Conservation (phyloP, 1,140 invertebrate genomes). For the Panagrolaimus sp. region DNA sequence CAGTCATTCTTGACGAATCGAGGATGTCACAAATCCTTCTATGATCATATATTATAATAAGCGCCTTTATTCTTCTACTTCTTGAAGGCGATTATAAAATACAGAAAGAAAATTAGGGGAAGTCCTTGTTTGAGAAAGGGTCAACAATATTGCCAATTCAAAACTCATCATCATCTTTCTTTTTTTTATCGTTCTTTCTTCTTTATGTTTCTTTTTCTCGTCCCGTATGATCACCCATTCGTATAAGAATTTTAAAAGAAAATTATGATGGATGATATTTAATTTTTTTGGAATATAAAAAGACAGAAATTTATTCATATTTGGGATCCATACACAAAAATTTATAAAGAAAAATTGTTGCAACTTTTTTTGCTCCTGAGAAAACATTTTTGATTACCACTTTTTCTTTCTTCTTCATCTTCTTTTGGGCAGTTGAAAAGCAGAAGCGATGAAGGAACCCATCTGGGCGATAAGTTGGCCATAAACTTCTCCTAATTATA, state of each 20-base stretch:
- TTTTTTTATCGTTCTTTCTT: neutral
- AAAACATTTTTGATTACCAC: neutral
- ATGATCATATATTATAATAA: neutral
- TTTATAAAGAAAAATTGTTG: neutral
- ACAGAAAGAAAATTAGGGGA: neutral
- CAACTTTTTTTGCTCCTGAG: neutral
- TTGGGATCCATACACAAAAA: too few species aligned
- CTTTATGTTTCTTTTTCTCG: too few species aligned
- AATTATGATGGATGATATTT: conserved; percentile 5
- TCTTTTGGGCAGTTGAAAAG: neutral
- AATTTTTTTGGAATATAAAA: neutral
- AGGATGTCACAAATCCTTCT: conserved; percentile 13
- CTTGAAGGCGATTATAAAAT: conserved; percentile 8
- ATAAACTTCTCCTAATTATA: conserved; percentile 14
- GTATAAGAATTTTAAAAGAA: too few species aligned
- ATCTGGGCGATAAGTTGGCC: conserved; percentile 14
- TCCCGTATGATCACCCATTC: too few species aligned
- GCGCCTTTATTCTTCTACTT: neutral
- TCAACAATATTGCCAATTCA: neutral
- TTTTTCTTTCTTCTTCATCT: too few species aligned
- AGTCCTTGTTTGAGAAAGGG: neutral
- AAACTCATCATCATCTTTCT: neutral
- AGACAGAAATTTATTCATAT: too few species aligned
- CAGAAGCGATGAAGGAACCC: conserved; percentile 7
- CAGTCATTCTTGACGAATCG: conserved; percentile 7